Evolutionary conservation across 2,888 invertebrate species (phyloP), one percentile per base, ranked within the genome.

Genomic region (Octodonta nipae): DNA sequence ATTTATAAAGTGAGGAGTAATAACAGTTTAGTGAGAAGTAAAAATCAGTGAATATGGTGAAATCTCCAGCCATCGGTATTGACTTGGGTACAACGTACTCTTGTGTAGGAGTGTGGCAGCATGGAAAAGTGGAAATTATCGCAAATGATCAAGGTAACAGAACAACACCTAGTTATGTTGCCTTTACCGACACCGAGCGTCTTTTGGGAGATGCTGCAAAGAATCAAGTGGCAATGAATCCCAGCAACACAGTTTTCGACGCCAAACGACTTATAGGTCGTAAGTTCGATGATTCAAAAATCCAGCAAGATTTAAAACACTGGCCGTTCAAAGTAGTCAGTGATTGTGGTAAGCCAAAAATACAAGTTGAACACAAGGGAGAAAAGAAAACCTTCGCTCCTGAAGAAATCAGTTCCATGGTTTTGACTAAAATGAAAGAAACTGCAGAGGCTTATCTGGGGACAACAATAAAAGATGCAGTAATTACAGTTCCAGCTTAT

Each of bases 21-120:
- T 3, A 22, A 22, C 11, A 10, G 10, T 22, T 22, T 22, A n/a
- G 22, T 10, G 2, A 22, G 22, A 2, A 22, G 11, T 3, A 2
- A 22, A 3, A 2, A 22, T 10, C 22, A 11, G 11, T 54, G 15
- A 48, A 49, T 49, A 52, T 50, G 51, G 46, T 45, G 34, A 51
- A 69, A 52, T 54, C 60, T 47, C 67, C 70, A 43, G 75, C 75
- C 45, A 68, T 82, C 50, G 82, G 82, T 48, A 88, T 84, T 49
- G 83, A 84, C 68, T 69, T 88, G 55, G 88, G 87, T 49, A 88
- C 87, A 22, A 88, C 87, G 5, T 88, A 78, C 64, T 86, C 85
- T 33, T 84, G 83, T 54, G 84, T 84, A 30, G 84, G 78, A 27
- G 80, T 84, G 13, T 85, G 79, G 66, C 78, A 81, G 51, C 73